A percentile compares a stretch with the other conserved stretches of the same genome.
Evolutionary conservation across 2,888 invertebrate genomes (phyloP).

Genomic region (Torymus texanus): DNA sequence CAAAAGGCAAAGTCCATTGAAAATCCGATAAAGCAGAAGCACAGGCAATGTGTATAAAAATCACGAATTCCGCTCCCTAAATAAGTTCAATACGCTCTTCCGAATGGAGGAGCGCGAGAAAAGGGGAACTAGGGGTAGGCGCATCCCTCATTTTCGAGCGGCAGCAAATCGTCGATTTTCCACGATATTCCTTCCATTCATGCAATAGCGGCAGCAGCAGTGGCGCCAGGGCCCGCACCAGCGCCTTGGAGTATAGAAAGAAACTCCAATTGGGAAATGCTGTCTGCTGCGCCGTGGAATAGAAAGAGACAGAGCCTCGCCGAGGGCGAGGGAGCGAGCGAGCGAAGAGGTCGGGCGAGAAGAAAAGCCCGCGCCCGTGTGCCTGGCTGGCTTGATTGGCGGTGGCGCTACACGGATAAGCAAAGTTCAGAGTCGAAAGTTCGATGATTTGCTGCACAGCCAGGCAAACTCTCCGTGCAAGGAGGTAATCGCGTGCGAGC

Average conservation of each 20-base stretch:
- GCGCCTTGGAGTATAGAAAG: slow-evolving; percentile 19
- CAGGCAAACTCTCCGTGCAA: slow-evolving; percentile 8
- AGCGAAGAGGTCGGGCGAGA: not conserved
- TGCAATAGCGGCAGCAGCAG: slow-evolving; percentile 1
- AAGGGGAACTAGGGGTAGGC: slow-evolving; percentile 6
- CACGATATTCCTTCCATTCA: slow-evolving; percentile 59
- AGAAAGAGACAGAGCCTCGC: too few relatives aligned
- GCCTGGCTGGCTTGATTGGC: not conserved
- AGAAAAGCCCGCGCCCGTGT: slow-evolving; percentile 11
- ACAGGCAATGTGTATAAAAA: slow-evolving; percentile 34
- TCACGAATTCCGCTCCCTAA: slow-evolving; percentile 8
- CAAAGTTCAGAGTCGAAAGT: slow-evolving; percentile 21
- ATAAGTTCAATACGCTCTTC: slow-evolving; percentile 39
- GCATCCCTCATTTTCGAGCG: slow-evolving; percentile 30
- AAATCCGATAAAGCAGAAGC: slow-evolving; percentile 1
- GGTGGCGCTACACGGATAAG: slow-evolving; percentile 7
- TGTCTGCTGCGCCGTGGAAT: slow-evolving; percentile 1
- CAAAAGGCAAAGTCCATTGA: slow-evolving; percentile 16
- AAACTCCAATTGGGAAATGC: slow-evolving; percentile 45
- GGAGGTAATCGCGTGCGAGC: not conserved
- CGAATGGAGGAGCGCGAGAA: slow-evolving; percentile 11
- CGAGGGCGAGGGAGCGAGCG: too few relatives aligned
- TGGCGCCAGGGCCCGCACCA: too few relatives aligned
- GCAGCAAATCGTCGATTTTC: slow-evolving; percentile 55
- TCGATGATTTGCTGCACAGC: slow-evolving; percentile 22